Evolutionary conservation across 2,113 vertebrate genomes (phyloP).

Genomic region (Talpa occidentalis): DNA sequence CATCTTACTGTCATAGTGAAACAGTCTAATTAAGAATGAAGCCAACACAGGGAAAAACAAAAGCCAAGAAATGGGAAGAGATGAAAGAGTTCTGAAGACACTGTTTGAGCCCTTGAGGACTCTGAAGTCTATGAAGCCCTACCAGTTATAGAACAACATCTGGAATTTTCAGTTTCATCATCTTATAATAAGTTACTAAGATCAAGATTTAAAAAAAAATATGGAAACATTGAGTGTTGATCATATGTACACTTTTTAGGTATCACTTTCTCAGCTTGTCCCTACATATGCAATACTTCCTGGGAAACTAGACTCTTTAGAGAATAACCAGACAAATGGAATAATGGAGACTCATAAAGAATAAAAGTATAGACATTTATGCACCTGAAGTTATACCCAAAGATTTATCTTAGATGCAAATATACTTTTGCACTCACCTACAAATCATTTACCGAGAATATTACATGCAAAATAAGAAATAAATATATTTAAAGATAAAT

Average conservation of each 20-base stretch:
- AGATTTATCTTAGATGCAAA: background rate
- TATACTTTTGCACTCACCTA: background rate
- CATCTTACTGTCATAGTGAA: conserved; percentile 1
- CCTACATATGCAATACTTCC: background rate
- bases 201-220: background rate
- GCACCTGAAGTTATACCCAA: background rate
- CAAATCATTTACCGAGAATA: background rate
- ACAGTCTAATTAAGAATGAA: conserved; percentile 29
- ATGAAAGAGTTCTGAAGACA: background rate
- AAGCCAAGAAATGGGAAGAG: background rate
- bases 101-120: background rate
- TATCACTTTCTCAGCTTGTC: background rate
- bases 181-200: background rate
- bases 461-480: conserved; percentile 7
- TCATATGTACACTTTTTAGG: background rate
- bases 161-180: background rate
- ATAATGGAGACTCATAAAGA: background rate
- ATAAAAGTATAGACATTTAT: background rate
- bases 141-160: background rate
- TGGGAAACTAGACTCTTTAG: background rate
- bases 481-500: background rate
- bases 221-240: background rate
- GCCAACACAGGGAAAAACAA: background rate
- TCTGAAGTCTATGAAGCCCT: background rate
- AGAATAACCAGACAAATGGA: background rate